A percentile compares a stretch with the other conserved stretches of the same genome.
phyloP scores from a whole-genome alignment of 2,888 invertebrate species.

The Drosophila sordidapex region DNA sequence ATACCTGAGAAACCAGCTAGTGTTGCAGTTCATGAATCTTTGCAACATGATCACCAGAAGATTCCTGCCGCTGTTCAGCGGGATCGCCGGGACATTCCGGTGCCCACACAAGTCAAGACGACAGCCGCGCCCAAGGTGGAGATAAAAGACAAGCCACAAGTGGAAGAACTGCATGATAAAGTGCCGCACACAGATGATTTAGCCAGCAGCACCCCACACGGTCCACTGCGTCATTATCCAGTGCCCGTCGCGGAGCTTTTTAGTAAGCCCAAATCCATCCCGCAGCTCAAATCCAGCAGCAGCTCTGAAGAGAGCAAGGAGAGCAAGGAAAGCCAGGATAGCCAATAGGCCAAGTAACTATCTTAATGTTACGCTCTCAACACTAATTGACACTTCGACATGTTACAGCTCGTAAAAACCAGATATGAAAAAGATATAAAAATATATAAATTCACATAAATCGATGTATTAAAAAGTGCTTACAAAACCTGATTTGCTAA shows the following conservation, averaged over 20 bases:
- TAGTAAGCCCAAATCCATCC: slow-evolving; percentile 44
- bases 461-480: slow-evolving; percentile 29
- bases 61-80: slow-evolving; percentile 1
- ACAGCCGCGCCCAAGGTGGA: slow-evolving; percentile 44
- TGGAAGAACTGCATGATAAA: slow-evolving; percentile 20
- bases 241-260: slow-evolving; percentile 81
- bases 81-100: slow-evolving; percentile 80
- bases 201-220: slow-evolving; percentile 19
- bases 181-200: slow-evolving; percentile 10
- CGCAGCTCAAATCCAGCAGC: slow-evolving; percentile 12
- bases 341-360: slow-evolving; percentile 11
- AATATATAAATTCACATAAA: slow-evolving; percentile 28
- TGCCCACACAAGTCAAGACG: slow-evolving; percentile 72
- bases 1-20: slow-evolving; percentile 3
- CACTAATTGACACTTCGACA: slow-evolving; percentile 19
- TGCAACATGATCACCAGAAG: background rate
- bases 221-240: slow-evolving; percentile 65
- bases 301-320: slow-evolving; percentile 56
- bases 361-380: background rate
- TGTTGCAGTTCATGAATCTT: slow-evolving; percentile 1
- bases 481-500: slow-evolving; percentile 32
- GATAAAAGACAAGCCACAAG: slow-evolving; percentile 31
- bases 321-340: slow-evolving; percentile 24
- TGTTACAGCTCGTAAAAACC: slow-evolving; percentile 18
- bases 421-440: slow-evolving; percentile 20